These are phyloP conservation scores for Centrocercus urophasianus DNA, from an alignment of 2,113 vertebrate genomes.

Conservation along the genomic window DNA sequence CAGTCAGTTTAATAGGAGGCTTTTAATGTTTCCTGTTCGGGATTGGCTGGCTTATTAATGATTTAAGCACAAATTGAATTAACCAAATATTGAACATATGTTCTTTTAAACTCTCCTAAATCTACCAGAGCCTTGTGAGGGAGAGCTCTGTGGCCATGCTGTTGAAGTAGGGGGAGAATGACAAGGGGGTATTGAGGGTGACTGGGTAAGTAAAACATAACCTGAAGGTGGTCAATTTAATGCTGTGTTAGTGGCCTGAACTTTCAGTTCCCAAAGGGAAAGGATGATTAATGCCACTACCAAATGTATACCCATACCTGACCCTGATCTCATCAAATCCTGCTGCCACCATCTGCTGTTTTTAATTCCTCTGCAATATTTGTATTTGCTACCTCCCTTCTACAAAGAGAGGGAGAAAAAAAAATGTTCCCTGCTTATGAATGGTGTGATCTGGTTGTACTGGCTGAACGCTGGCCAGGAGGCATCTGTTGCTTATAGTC, in stretches of 20 bases:
- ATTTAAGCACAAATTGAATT: constrained; percentile 79
- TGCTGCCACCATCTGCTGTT: constrained; percentile 84
- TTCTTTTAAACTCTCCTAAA: constrained; percentile 73
- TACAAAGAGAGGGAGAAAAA: constrained; percentile 74
- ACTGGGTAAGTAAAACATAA: constrained; percentile 71
- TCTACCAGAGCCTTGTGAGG: constrained; percentile 16
- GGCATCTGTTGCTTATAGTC: constrained; percentile 91
- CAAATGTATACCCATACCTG: constrained; percentile 78
- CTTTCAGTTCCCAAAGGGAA: constrained; percentile 71
- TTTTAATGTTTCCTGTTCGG: constrained; percentile 37
- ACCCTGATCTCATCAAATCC: constrained; percentile 81
- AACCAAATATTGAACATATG: constrained; percentile 77
- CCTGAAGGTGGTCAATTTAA: constrained; percentile 71
- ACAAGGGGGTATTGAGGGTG: constrained; percentile 65
- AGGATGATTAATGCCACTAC: constrained; percentile 75
- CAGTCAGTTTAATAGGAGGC: constrained; percentile 42
- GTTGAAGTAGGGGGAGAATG: constrained; percentile 17
- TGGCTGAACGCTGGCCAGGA: constrained; percentile 88
- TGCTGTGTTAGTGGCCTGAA: constrained; percentile 65
- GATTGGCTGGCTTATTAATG: constrained; percentile 64
- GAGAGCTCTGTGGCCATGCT: constrained; percentile 7
- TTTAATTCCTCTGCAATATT: constrained; percentile 84
- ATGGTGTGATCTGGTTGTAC: constrained; percentile 81
- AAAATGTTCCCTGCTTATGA: constrained; percentile 68
- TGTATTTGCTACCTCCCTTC: constrained; percentile 76